Conservation (phyloP, 2,888 invertebrate genomes). For the Axea sp. region DNA sequence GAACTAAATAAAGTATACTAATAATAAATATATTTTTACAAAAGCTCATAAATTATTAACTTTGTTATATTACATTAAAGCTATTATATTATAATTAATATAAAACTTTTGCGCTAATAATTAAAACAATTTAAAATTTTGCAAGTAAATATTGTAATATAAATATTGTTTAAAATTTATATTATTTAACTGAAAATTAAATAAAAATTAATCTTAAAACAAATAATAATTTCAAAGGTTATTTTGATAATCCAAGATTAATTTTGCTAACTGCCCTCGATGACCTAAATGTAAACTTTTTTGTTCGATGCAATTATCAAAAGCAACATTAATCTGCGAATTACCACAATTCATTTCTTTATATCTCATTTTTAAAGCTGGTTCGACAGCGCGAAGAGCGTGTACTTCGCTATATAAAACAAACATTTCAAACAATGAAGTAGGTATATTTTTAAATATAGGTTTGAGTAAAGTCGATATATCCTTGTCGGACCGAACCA, state of each 20-base stretch:
- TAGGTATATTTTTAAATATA: slow-evolving; percentile 79
- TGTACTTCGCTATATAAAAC: slow-evolving; percentile 84
- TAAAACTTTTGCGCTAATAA: too few species aligned
- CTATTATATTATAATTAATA: too few species aligned
- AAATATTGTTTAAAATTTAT: too few species aligned
- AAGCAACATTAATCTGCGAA: slow-evolving; percentile 68
- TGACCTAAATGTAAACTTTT: slow-evolving; percentile 78
- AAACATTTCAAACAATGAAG: slow-evolving; percentile 85
- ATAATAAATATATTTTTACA: too few species aligned
- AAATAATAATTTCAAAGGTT: slow-evolving; percentile 19
- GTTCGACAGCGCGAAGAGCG: slow-evolving; percentile 89
- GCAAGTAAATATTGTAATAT: too few species aligned
- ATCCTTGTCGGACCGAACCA: slow-evolving; percentile 84
- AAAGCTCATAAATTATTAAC: too few species aligned
- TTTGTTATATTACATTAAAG: too few species aligned
- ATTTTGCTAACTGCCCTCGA: slow-evolving; percentile 81
- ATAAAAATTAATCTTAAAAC: too few species aligned
- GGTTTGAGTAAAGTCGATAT: slow-evolving; percentile 81
- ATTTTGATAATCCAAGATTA: slow-evolving; percentile 80
- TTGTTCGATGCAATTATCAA: slow-evolving; percentile 69
- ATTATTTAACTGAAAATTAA: too few species aligned
- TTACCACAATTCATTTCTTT: slow-evolving; percentile 77
- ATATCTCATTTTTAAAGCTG: slow-evolving; percentile 84
- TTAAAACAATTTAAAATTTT: too few species aligned
- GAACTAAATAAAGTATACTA: too few species aligned